Base-by-base conservation (phyloP, 2,888 invertebrate genomes). In the Sisyra nigra region DNA sequence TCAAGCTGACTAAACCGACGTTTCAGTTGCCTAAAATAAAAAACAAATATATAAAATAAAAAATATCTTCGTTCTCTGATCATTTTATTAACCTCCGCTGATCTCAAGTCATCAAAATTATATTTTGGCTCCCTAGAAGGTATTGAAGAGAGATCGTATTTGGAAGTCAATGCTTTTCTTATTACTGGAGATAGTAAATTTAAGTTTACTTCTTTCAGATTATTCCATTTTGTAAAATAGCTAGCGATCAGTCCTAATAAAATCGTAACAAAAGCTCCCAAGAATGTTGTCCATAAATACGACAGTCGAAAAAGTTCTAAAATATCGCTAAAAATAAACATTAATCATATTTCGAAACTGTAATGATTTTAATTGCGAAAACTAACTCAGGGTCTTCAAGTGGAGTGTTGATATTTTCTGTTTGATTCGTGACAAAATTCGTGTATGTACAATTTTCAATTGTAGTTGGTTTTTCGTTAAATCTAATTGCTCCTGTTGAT, bases 271-370 rank as follows among this genome's bases (percentile, higher is more conserved):
- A 65, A 43, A 14, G 72, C 64, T 2, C 83, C 82, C 18, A 76
- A 62, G 1, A 72, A 56, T 0, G 76, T 74, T 50, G 80, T 79
- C 73, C 76, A 80, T 44, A 82, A 58, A 52, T 83, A 82, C 4
- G 83, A 81, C 45, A 82, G 63, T 40, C 76, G 76, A 53, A 79
- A 76, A 17, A 84, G 50, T 49, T 70, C 71, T 48, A 68, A 69
- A 10, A 72, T 65, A 49, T 72, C 67, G 45, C 78, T 78, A 57
- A 51, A 68, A 69, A 35, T 42, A 46, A 45, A 24, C 13, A 35
- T 11, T 9, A n/a, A n/a, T n/a, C n/a, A n/a, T n/a, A n/a, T n/a
- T n/a, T n/a, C n/a, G n/a, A n/a, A n/a, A n/a, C n/a, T n/a, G n/a
- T n/a, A n/a, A n/a, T n/a, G n/a, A n/a, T n/a, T n/a, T n/a, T n/a